phyloP scores from a whole-genome alignment of 64 coral and sea anemone species.

The Catalaphyllia jardinei region DNA sequence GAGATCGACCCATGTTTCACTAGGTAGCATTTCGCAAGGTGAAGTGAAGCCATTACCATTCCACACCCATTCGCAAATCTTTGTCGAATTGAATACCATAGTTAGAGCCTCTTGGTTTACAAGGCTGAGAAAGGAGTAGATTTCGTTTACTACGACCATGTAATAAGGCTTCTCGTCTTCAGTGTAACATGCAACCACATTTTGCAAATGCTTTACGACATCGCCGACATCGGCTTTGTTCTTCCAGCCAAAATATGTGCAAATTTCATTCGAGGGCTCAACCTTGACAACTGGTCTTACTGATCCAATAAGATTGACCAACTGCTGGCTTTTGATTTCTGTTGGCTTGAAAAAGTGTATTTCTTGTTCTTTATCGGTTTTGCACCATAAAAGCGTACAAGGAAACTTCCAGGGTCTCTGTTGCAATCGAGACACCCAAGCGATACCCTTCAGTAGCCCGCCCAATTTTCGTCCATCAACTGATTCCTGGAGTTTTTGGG shows the following conservation, averaged over 20 bases:
- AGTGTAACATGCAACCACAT: slow-evolving; percentile 40
- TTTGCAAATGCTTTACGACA: slow-evolving; percentile 51
- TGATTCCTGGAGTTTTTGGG: background rate
- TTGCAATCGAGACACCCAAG: slow-evolving; percentile 38
- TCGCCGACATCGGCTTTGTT: slow-evolving; percentile 11
- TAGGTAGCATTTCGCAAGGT: slow-evolving; percentile 26
- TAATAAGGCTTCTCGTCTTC: slow-evolving; percentile 35
- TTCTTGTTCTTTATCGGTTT: background rate
- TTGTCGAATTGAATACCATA: background rate
- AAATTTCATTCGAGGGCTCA: background rate
- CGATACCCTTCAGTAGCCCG: slow-evolving; percentile 3
- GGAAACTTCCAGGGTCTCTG: slow-evolving; percentile 47
- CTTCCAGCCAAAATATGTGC: slow-evolving; percentile 48
- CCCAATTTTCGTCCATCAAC: background rate
- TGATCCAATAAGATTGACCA: slow-evolving; percentile 60
- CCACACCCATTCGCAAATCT: slow-evolving; percentile 68
- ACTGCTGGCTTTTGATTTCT: slow-evolving; percentile 36
- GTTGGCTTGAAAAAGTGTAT: background rate
- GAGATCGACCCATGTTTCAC: too few relatives aligned
- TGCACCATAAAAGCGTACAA: slow-evolving; percentile 12
- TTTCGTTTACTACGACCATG: slow-evolving; percentile 42
- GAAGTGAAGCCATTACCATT: slow-evolving; percentile 85
- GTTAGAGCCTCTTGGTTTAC: background rate
- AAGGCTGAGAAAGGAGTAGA: slow-evolving; percentile 19
- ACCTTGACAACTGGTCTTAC: slow-evolving; percentile 27